Base-by-base conservation (phyloP, 2,797 vertebrate species). In the Protonibea diacanthus region DNA sequence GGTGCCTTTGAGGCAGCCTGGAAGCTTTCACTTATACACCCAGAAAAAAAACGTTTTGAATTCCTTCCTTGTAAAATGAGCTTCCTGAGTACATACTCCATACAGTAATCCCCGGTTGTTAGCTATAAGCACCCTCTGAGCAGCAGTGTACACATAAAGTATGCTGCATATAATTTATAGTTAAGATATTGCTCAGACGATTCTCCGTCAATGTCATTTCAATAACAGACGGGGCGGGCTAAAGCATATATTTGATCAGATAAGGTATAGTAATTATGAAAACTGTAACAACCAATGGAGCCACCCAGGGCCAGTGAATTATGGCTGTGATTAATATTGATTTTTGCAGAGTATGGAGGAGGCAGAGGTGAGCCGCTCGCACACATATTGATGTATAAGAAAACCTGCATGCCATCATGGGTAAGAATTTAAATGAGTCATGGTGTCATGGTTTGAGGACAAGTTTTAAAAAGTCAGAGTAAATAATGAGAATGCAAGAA, bases 321-420 rank as follows among this genome's bases (percentile, higher is more conserved):
- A 87, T 44, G 33, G 49, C n/a, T 57, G 71, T 82, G 82, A 89
- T 90, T 86, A 77, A 71, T 86, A 86, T 88, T 84, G 87, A 90
- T 89, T 89, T 89, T 71, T 48, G n/a, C 21, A 6, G 62, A 42
- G 27, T 12, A 63, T 20, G 51, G 53, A 47, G 58, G 63, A 57
- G 33, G 62, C 52, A 61, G 67, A 77, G 74, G 55, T 42, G 62
- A 78, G 64, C 29, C 14, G 21, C 60, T 47, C 44, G 14, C 63
- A 33, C 67, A 71, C 64, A 82, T 61, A 76, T 67, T 57, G 45
- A 75, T 70, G 51, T 33, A 57, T 45, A 67, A 44, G 44, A 66
- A 38, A 69, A 66, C 17, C 44, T 45, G 48, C 52, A 58, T 59
- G 47, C 66, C 75, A 73, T 84, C 57, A 27, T 70, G 40, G 79